phyloP scores from a whole-genome alignment of 2,888 invertebrate species.

The Chesias legatella region DNA sequence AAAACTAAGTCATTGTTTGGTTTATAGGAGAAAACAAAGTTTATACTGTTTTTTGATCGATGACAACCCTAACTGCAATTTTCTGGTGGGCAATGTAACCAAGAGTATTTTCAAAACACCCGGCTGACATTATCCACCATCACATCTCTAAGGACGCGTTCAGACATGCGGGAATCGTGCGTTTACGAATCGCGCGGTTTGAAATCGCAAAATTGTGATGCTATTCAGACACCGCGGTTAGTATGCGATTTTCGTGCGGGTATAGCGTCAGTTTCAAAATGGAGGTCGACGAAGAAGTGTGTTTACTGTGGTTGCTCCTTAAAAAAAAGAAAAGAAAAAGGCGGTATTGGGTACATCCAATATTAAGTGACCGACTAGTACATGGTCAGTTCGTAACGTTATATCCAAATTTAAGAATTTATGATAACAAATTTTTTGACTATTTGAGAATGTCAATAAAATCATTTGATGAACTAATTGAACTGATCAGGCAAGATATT shows the following conservation, averaged over 20 bases:
- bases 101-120: too few relatives aligned
- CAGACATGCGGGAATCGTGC: slow-evolving; percentile 18
- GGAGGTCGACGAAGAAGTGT: slow-evolving; percentile 32
- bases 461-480: slow-evolving; percentile 37
- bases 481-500: slow-evolving; percentile 35
- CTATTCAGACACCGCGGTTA: slow-evolving; percentile 27
- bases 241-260: slow-evolving; percentile 27
- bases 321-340: slow-evolving; percentile 34
- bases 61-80: too few relatives aligned
- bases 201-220: slow-evolving; percentile 26
- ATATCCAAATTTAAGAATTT: slow-evolving; percentile 35
- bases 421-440: slow-evolving; percentile 34
- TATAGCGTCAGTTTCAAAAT: slow-evolving; percentile 32
- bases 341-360: too few relatives aligned
- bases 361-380: slow-evolving; percentile 5
- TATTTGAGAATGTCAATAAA: slow-evolving; percentile 40
- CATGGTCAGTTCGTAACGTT: too few relatives aligned
- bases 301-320: slow-evolving; percentile 30
- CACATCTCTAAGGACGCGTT: too few relatives aligned
- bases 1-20: too few relatives aligned
- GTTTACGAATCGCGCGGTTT: slow-evolving; percentile 19
- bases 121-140: too few relatives aligned
- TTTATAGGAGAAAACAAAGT: too few relatives aligned
- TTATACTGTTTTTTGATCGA: too few relatives aligned
- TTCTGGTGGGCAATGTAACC: too few relatives aligned